phyloP scores from a whole-genome alignment of 37 sponge, comb jelly and placozoan genomes.

The Tethya wilhelma region DNA sequence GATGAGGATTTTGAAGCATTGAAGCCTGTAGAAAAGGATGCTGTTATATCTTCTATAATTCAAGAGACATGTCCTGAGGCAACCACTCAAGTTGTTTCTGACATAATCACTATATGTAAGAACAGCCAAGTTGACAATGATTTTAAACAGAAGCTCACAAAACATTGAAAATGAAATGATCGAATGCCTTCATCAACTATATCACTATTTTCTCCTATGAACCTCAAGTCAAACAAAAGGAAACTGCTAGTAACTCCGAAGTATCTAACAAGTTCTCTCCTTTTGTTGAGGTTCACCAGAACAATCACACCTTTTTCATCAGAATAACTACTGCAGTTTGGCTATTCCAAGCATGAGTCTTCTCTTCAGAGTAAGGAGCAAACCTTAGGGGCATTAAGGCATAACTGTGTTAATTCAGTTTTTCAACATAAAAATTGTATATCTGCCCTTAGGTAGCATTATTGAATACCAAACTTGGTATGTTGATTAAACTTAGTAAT shows the following conservation, averaged over 20 bases:
- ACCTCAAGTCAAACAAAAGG: not conserved
- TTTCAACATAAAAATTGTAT: too few relatives aligned
- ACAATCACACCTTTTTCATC: conserved; percentile 22
- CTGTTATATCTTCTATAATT: not conserved
- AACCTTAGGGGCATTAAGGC: too few relatives aligned
- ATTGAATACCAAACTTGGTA: too few relatives aligned
- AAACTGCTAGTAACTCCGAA: not conserved
- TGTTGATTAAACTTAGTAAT: too few relatives aligned
- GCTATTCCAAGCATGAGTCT: conserved; percentile 51
- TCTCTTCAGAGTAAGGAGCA: conserved; percentile 39
- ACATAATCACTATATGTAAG: not conserved
- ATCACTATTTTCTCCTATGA: not conserved
- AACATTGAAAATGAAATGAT: not conserved
- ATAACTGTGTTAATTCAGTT: too few relatives aligned
- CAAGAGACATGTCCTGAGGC: not conserved
- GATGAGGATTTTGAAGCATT: conserved; percentile 3
- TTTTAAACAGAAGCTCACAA: not conserved
- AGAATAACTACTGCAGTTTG: conserved; percentile 60
- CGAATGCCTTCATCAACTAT: not conserved
- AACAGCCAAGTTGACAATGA: not conserved
- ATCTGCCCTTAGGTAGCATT: too few relatives aligned
- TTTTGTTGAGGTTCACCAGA: conserved; percentile 24
- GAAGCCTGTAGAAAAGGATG: not conserved
- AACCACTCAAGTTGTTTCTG: not conserved
- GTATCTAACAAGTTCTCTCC: conserved; percentile 38